A percentile compares a stretch with the other conserved stretches of the same genome.
phyloP scores from a whole-genome alignment of 2,888 invertebrate species.

The Cephus spinipes region DNA sequence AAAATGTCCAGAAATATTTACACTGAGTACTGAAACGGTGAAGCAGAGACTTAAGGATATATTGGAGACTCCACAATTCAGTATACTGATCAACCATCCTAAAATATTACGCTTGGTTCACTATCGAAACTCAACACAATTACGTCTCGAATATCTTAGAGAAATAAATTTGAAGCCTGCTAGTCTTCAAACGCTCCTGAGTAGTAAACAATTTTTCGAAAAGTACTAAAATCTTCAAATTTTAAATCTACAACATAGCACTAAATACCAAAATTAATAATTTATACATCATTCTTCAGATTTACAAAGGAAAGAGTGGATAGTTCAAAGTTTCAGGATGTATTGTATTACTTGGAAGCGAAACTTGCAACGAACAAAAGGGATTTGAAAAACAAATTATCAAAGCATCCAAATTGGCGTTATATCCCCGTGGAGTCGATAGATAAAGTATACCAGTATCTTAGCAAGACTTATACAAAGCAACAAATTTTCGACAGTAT shows the following conservation, averaged over 20 bases:
- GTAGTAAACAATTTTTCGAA: conserved; percentile 56
- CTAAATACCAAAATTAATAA: background rate
- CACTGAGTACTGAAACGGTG: conserved; percentile 72
- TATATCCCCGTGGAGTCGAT: conserved; percentile 67
- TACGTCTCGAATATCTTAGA: conserved; percentile 69
- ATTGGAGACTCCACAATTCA: conserved; percentile 71
- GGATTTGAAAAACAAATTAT: conserved; percentile 63
- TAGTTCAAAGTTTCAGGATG: conserved; percentile 65
- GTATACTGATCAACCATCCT: conserved; percentile 72
- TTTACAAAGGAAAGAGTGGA: conserved; percentile 70
- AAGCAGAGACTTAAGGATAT: conserved; percentile 71
- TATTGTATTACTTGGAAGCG: conserved; percentile 53
- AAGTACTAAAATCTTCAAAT: conserved; percentile 46
- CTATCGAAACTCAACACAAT: conserved; percentile 67
- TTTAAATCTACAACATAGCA: background rate
- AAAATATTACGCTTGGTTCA: conserved; percentile 70
- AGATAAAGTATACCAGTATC: conserved; percentile 55
- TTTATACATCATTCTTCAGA: conserved; percentile 50
- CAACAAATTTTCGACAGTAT: conserved; percentile 73
- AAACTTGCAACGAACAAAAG: conserved; percentile 53
- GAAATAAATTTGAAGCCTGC: conserved; percentile 68
- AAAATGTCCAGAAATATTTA: conserved; percentile 71
- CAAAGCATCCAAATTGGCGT: conserved; percentile 75
- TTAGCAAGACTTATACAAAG: conserved; percentile 69
- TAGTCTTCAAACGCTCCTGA: conserved; percentile 65